These are phyloP conservation scores for Rutpela maculata DNA, from an alignment of 2,888 invertebrate genomes.

Conservation along the genomic window DNA sequence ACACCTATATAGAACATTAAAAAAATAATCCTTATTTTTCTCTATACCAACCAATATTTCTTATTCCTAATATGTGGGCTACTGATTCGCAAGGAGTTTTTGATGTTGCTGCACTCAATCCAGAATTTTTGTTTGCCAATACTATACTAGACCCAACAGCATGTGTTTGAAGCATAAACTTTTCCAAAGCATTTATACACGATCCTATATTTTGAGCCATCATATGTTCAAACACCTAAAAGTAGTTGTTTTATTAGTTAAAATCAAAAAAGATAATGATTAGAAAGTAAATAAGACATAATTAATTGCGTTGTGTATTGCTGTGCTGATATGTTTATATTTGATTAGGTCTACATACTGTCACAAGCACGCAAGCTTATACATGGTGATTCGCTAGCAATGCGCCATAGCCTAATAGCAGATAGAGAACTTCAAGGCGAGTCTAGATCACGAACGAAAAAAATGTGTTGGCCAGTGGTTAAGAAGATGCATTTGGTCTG, in stretches of 20 bases:
- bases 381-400: too few species aligned
- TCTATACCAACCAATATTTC: constrained; percentile 52
- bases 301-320: too few species aligned
- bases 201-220: constrained; percentile 54
- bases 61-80: constrained; percentile 59
- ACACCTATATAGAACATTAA: background rate
- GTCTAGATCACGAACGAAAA: too few species aligned
- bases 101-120: background rate
- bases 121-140: constrained; percentile 34
- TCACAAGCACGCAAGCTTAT: too few species aligned
- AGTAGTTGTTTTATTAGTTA: background rate
- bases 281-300: too few species aligned
- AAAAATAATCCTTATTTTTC: background rate
- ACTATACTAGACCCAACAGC: constrained; percentile 55
- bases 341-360: too few species aligned
- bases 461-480: too few species aligned
- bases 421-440: too few species aligned
- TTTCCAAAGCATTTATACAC: constrained; percentile 55
- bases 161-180: constrained; percentile 54
- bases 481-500: too few species aligned
- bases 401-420: too few species aligned
- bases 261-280: background rate
- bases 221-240: constrained; percentile 44
- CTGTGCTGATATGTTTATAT: too few species aligned
- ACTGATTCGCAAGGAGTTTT: constrained; percentile 55